Evolutionary conservation across 1,140 invertebrate genomes (phyloP), one percentile per base, ranked within the genome.

Genomic region (Melitaea cinxia): DNA sequence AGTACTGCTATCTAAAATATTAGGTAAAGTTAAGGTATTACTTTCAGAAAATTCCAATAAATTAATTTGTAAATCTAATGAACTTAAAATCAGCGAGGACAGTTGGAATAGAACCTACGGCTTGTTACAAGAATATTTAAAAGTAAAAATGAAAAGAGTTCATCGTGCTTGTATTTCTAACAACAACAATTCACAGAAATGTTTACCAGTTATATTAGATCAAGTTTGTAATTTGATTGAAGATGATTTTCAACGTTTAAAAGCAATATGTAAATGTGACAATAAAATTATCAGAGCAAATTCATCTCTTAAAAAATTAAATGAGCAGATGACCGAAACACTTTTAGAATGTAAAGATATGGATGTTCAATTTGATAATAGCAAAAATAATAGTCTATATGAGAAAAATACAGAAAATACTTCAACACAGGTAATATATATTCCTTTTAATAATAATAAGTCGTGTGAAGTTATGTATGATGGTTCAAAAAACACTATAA

Each of bases 71-170:
- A 77, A 69, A 52, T 86, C 79, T 68, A 49, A 52, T 14, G 37
- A 63, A 39, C 39, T 68, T 23, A 68, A 54, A 12, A n/a, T 54
- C 24, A 47, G 37, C 21, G 67, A 77, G 57, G 76, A 75, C 12
- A 82, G 78, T 60, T 88, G 88, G 84, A 72, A 78, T 23, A 79
- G 85, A 63, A 84, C 81, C 0, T 85, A 83, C 56, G 68, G 68
- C 10, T 70, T 89, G 63, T 66, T 89, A 50, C 73, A 87, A 76
- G 85, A 90, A 70, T 89, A 88, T 71, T 78, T 90, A 54, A 85
- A 82, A 69, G 73, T 79, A 9, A 90, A 90, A 84, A 82, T 90
- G 35, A 76, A 83, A 57, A 70, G 76, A 42, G 78, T 80, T 10
- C 66, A 84, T 57, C 87, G 83, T 69, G 62, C 66, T 12, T 88